Base-by-base conservation (phyloP, 2,888 invertebrate genomes). In the Allophyes oxyacanthae region DNA sequence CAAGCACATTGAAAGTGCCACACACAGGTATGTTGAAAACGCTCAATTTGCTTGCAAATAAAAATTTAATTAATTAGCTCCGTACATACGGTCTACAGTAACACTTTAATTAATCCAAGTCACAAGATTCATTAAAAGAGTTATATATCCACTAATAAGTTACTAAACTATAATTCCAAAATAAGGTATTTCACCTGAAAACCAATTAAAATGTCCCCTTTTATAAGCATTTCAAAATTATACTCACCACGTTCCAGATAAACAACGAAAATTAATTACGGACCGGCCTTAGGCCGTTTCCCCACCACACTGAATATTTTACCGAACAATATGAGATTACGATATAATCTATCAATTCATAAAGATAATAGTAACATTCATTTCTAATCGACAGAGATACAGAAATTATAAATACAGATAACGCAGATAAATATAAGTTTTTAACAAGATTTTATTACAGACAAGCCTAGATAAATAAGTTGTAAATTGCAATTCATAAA, bases 231-330 rank as follows among this genome's bases (percentile, higher is more conserved):
- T 20, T 1, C 4, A 43, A 26, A 32, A 62, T 45, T 50, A 15
- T 30, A 84, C 88, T 87, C 63, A 89, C 88, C 88, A 61, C 67
- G 53, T 50, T 54, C 30, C 40, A 56, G 43, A 54, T 64, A 56
- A 63, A 67, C 54, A 57, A 56, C 53, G 55, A 70, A 68, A 70
- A 41, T 30, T 52, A 55, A 54, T 61, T 53, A 45, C 66, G 62
- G 63, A 82, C 84, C 86, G 83, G 83, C 87, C 79, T 58, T 67
- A 58, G 83, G 86, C 88, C 87, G 75, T 79, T 64, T 80, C 77
- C 75, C 66, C 79, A 72, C 81, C 74, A 59, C 78, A 91, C 90
- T 90, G 78, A 86, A 81, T 78, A 78, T 73, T 78, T 53, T 68
- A 65, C 61, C 13, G 46, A 57, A 66, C 75, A 57, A 78, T 68